Percentiles rank a stretch among this genome's conserved stretches.
These are phyloP conservation scores for Aphidius ervi DNA, from an alignment of 1,140 invertebrate genomes.

Conservation along the genomic window DNA sequence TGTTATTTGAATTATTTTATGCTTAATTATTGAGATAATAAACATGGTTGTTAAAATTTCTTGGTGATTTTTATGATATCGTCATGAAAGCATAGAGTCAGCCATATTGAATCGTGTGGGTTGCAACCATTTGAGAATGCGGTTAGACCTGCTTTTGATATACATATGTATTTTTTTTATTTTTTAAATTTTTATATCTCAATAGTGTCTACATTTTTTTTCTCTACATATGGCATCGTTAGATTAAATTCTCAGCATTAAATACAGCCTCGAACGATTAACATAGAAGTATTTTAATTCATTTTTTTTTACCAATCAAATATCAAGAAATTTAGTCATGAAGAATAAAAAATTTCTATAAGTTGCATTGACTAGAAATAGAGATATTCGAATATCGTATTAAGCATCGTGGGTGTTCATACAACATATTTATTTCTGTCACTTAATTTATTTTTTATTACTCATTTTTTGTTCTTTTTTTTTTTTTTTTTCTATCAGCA, in stretches of 20 bases:
- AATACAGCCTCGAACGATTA: too few relatives aligned
- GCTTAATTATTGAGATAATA: too few relatives aligned
- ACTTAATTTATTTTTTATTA: too few relatives aligned
- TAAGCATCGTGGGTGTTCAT: conserved; percentile 7
- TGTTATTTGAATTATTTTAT: too few relatives aligned
- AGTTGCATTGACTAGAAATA: background rate
- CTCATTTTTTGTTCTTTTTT: background rate
- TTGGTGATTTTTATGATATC: conserved; percentile 20
- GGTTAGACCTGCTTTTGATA: conserved; percentile 25
- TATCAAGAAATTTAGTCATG: too few relatives aligned
- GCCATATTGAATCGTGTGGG: conserved; percentile 25
- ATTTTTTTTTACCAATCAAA: too few relatives aligned
- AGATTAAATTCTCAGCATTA: too few relatives aligned
- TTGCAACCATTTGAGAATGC: conserved; percentile 28
- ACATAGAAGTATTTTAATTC: too few relatives aligned
- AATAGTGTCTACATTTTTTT: background rate
- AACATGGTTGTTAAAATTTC: background rate
- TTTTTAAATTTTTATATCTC: conserved; percentile 6
- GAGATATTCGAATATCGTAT: background rate
- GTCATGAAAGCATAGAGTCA: conserved; percentile 12
- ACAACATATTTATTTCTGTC: too few relatives aligned
- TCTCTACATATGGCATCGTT: too few relatives aligned
- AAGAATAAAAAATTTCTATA: too few relatives aligned
- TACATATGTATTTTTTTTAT: conserved; percentile 15
- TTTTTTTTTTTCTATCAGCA: conserved; percentile 1